Conservation (phyloP, 2,888 invertebrate genomes). For the Ennomos fuscantarius region DNA sequence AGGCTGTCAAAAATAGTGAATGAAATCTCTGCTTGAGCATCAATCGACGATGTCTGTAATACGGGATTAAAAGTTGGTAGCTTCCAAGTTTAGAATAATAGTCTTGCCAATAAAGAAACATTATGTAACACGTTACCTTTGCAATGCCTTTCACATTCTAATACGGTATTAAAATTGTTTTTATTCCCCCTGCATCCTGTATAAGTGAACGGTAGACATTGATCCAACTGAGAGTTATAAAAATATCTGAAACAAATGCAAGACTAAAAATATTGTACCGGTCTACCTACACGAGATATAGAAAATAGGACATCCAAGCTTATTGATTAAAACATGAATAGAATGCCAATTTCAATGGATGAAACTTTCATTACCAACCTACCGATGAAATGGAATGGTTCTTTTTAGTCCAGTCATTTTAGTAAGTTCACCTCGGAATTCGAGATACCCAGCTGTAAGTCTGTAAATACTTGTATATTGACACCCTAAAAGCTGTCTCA, state of each 20-base stretch:
- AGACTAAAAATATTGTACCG: conserved; percentile 2
- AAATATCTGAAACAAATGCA: conserved; percentile 56
- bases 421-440: too few species aligned
- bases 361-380: conserved; percentile 39
- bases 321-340: conserved; percentile 31
- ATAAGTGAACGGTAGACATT: conserved; percentile 56
- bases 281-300: not conserved
- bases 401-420: too few species aligned
- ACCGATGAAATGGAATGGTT: conserved; percentile 38
- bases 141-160: conserved; percentile 61
- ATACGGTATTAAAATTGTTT: conserved; percentile 57
- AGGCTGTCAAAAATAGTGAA: too few species aligned
- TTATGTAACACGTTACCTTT: conserved; percentile 50
- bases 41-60: too few species aligned
- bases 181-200: conserved; percentile 61
- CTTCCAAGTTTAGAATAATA: too few species aligned
- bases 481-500: too few species aligned
- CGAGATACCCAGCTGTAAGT: too few species aligned
- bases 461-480: too few species aligned
- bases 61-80: too few species aligned
- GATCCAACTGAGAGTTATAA: conserved; percentile 56
- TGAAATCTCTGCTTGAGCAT: too few species aligned
- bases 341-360: conserved; percentile 34
- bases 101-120: too few species aligned
- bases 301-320: conserved; percentile 9